phyloP scores from a whole-genome alignment of 2,888 invertebrate genomes.

The Eupelmus urozonus region DNA sequence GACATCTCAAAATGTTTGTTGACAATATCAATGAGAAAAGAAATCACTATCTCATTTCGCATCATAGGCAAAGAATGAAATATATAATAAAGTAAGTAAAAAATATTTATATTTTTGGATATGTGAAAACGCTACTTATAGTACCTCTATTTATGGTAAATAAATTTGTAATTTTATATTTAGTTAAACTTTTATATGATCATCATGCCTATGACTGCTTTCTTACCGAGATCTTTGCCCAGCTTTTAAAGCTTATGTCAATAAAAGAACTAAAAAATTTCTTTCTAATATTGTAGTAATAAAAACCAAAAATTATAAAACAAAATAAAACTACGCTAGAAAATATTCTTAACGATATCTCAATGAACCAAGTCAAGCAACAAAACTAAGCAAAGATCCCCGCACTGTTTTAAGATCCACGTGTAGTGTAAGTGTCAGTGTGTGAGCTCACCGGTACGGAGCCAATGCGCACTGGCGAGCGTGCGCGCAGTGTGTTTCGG shows the following conservation, averaged over 20 bases:
- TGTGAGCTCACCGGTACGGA: conserved; percentile 73
- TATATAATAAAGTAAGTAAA: too few species aligned
- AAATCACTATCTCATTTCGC: neutral
- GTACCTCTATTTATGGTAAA: too few species aligned
- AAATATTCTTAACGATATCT: neutral
- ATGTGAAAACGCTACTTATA: too few species aligned
- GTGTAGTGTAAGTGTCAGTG: neutral
- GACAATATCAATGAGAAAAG: neutral
- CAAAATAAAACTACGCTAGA: neutral
- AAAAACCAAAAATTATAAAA: too few species aligned
- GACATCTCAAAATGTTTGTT: conserved; percentile 1
- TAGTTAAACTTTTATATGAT: too few species aligned
- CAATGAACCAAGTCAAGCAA: neutral
- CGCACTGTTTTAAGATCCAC: too few species aligned
- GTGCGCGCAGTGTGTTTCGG: conserved; percentile 80
- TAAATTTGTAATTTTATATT: too few species aligned
- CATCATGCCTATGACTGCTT: neutral
- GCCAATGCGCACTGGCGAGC: conserved; percentile 74
- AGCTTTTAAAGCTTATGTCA: neutral
- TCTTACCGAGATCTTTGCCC: neutral
- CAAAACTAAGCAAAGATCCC: too few species aligned
- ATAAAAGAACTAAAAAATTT: neutral
- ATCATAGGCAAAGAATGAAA: neutral
- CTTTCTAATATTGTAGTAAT: too few species aligned
- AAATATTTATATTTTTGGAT: too few species aligned